phyloP scores from a whole-genome alignment of 2,888 invertebrate genomes.

The Girardia tigrina region DNA sequence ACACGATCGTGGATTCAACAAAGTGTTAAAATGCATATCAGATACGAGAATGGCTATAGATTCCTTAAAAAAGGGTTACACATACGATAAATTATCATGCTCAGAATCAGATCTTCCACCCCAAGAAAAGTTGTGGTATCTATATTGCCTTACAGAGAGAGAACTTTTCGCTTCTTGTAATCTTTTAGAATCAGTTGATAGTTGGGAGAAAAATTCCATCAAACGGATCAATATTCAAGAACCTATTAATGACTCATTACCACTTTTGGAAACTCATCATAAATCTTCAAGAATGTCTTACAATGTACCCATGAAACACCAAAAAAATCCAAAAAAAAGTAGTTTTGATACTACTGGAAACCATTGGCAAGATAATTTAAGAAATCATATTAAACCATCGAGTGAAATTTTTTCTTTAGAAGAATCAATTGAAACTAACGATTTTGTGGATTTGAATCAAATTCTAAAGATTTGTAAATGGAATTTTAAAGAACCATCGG shows the following conservation, averaged over 20 bases:
- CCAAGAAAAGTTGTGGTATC: constrained; percentile 31
- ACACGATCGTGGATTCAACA: constrained; percentile 26
- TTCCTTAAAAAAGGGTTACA: background rate
- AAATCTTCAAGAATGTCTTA: background rate
- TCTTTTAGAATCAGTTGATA: constrained; percentile 17
- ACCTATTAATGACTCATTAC: background rate
- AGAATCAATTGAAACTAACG: background rate
- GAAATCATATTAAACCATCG: background rate
- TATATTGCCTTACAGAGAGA: constrained; percentile 24
- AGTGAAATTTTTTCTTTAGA: background rate
- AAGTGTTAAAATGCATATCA: background rate
- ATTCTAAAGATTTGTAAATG: constrained; percentile 21
- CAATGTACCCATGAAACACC: background rate
- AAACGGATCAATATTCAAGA: constrained; percentile 13
- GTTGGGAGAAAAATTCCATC: background rate
- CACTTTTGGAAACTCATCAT: background rate
- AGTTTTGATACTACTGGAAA: background rate
- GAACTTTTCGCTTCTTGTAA: constrained; percentile 3
- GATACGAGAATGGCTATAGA: constrained; percentile 19
- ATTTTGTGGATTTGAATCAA: background rate
- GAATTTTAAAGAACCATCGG: constrained; percentile 26
- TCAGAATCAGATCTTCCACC: constrained; percentile 10
- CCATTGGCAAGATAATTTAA: constrained; percentile 26
- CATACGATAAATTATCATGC: background rate
- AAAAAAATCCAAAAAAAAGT: background rate